Evolutionary conservation across 1,140 invertebrate genomes (phyloP).

Genomic region (Eubasilissa regina): DNA sequence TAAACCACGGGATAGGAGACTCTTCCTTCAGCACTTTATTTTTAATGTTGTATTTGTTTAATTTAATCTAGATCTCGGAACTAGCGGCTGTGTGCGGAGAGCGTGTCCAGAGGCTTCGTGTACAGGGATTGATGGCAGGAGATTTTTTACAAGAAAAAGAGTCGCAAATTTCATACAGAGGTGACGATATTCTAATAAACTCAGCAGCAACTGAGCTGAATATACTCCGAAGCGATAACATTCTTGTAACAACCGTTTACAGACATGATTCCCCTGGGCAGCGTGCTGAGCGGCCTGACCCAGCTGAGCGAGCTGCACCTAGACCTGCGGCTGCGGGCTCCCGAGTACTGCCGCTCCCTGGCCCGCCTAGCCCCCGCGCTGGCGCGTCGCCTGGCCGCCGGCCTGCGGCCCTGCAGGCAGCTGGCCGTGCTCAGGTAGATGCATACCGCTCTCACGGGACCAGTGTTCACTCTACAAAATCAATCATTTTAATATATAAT

Average conservation of each 20-base stretch:
- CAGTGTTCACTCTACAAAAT: too few relatives aligned
- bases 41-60: too few relatives aligned
- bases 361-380: conserved; percentile 42
- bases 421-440: not conserved
- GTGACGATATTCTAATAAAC: not conserved
- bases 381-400: conserved; percentile 32
- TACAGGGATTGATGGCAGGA: conserved; percentile 43
- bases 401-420: conserved; percentile 21
- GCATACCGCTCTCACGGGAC: too few relatives aligned
- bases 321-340: conserved; percentile 27
- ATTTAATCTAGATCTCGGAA: conserved; percentile 54
- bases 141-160: conserved; percentile 19
- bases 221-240: too few relatives aligned
- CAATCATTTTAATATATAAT: too few relatives aligned
- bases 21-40: not conserved
- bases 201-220: too few relatives aligned
- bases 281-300: conserved; percentile 52
- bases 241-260: too few relatives aligned
- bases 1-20: not conserved
- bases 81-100: conserved; percentile 47
- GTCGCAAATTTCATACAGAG: conserved; percentile 37
- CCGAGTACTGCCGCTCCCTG: conserved; percentile 20
- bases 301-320: conserved; percentile 50
- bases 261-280: conserved; percentile 55
- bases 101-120: conserved; percentile 39